Conservation (phyloP, 2,888 invertebrate genomes). For the Drosophila tripunctata region DNA sequence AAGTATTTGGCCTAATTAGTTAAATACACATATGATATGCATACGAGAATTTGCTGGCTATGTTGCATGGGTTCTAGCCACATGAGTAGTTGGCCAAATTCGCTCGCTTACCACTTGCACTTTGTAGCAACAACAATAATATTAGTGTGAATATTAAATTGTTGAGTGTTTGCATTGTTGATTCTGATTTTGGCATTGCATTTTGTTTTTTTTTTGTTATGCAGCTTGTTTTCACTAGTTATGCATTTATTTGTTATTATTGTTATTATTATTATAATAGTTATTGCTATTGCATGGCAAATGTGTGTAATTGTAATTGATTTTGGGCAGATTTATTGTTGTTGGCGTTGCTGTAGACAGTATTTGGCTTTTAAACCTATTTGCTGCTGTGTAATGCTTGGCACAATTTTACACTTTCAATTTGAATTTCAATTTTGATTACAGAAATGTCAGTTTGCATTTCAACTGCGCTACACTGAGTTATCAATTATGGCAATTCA, state of each 20-base stretch:
- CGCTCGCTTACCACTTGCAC: constrained; percentile 56
- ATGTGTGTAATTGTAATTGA: constrained; percentile 43
- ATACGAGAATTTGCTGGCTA: not conserved
- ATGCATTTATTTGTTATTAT: not conserved
- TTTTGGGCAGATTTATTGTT: constrained; percentile 13
- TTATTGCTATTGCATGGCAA: constrained; percentile 25
- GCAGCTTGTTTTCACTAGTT: constrained; percentile 1
- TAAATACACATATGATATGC: not conserved
- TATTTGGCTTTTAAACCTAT: constrained; percentile 11
- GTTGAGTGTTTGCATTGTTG: constrained; percentile 36
- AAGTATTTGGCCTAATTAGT: constrained; percentile 1
- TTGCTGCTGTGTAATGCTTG: constrained; percentile 20
- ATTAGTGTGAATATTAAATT: constrained; percentile 60
- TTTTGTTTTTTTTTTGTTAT: no score
- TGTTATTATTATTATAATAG: constrained; percentile 12
- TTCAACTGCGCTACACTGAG: constrained; percentile 25
- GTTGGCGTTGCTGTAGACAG: constrained; percentile 9
- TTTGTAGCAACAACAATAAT: constrained; percentile 55
- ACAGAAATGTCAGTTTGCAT: constrained; percentile 18
- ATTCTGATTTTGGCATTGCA: constrained; percentile 53
- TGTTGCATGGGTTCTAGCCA: constrained; percentile 9
- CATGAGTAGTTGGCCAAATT: constrained; percentile 1
- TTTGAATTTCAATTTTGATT: no score
- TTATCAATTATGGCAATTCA: constrained; percentile 48
- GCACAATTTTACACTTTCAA: constrained; percentile 59